phyloP scores from a whole-genome alignment of 2,113 vertebrate species.

The Thalassoma bifasciatum region DNA sequence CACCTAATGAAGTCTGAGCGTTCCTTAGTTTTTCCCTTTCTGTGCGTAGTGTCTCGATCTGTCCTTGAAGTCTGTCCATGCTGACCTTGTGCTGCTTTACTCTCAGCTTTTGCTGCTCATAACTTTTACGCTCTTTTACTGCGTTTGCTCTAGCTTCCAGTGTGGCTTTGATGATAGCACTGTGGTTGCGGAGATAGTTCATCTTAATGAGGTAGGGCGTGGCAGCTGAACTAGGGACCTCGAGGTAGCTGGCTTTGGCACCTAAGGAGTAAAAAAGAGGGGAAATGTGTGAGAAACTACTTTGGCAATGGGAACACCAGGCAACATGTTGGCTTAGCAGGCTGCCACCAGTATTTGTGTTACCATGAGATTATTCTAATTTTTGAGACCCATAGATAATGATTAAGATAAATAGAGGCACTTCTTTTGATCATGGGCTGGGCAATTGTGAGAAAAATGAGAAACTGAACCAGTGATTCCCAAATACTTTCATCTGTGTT shows the following conservation, averaged over 20 bases:
- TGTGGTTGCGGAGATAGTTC: slow-evolving; percentile 65
- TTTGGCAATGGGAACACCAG: too few species aligned
- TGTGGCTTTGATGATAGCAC: slow-evolving; percentile 22
- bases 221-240: slow-evolving; percentile 15
- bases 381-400: too few species aligned
- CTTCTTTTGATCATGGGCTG: too few species aligned
- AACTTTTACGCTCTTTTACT: slow-evolving; percentile 3
- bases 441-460: too few species aligned
- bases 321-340: too few species aligned
- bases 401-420: too few species aligned
- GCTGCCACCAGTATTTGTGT: too few species aligned
- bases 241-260: slow-evolving; percentile 47
- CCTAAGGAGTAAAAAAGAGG: slow-evolving; percentile 30
- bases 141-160: slow-evolving; percentile 30
- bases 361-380: too few species aligned
- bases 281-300: background rate
- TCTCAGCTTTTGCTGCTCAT: slow-evolving; percentile 25
- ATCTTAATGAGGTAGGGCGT: slow-evolving; percentile 46
- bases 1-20: slow-evolving; percentile 46
- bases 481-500: too few species aligned
- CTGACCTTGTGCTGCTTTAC: slow-evolving; percentile 22
- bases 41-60: slow-evolving; percentile 42
- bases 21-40: slow-evolving; percentile 44
- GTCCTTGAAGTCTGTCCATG: slow-evolving; percentile 37
- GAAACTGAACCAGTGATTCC: too few species aligned